Conservation (phyloP, 2,888 invertebrate genomes). For the Ceriagrion tenellum region DNA sequence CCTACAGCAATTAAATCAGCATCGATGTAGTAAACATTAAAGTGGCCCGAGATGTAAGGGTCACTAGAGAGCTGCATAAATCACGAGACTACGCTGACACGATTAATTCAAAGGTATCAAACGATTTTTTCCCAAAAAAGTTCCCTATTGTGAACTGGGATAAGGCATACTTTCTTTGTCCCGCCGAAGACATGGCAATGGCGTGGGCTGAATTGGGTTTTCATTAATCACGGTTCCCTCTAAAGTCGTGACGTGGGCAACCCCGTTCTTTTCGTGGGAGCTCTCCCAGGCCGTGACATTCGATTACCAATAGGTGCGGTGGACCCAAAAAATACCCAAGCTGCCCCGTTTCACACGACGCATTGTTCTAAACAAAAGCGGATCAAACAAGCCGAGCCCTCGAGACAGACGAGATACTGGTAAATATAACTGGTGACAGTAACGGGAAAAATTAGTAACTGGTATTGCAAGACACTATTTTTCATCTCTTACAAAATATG, state of each 20-base stretch:
- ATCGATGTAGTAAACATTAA: not conserved
- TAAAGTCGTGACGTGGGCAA: conserved; percentile 18
- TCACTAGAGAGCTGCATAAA: not conserved
- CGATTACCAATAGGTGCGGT: not conserved
- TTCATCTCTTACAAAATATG: too few relatives aligned
- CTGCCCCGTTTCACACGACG: not conserved
- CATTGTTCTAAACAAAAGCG: not conserved
- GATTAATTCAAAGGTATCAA: not conserved
- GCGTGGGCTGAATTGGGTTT: not conserved
- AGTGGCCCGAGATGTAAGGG: not conserved
- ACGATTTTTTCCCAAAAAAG: not conserved
- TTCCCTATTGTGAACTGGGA: not conserved
- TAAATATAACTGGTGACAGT: not conserved
- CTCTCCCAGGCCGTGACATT: conserved; percentile 15
- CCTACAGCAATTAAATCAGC: not conserved
- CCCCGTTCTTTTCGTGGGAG: not conserved
- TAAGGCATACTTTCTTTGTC: not conserved
- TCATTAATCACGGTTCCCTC: conserved; percentile 21
- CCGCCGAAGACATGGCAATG: not conserved
- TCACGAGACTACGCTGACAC: not conserved
- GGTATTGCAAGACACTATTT: too few relatives aligned
- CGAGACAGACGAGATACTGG: not conserved
- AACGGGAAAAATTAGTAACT: too few relatives aligned
- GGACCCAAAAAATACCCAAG: not conserved
- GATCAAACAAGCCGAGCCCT: not conserved